phyloP scores from a whole-genome alignment of 2,888 invertebrate species.

The Mystacides longicornis region DNA sequence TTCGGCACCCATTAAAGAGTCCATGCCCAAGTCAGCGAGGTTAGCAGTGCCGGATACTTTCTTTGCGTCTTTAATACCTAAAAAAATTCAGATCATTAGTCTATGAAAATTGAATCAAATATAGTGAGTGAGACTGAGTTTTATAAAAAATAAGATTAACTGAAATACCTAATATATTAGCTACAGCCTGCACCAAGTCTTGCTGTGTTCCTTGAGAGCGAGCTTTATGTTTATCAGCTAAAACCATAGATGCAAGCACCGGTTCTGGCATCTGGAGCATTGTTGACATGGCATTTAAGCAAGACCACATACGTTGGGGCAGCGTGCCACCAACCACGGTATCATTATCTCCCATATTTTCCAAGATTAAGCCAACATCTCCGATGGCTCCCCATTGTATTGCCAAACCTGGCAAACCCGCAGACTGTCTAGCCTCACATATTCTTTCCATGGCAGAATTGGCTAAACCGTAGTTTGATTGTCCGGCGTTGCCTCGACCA shows the following conservation, averaged over 20 bases:
- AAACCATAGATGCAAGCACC: conserved; percentile 74
- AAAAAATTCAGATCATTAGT: conserved; percentile 8
- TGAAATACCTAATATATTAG: conserved; percentile 72
- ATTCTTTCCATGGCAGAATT: conserved; percentile 97
- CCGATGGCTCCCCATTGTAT: conserved; percentile 99
- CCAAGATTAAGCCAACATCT: conserved; percentile 89
- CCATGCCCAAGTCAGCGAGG: conserved; percentile 93
- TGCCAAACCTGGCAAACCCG: conserved; percentile 78
- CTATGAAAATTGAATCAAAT: not conserved
- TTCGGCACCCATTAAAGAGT: conserved; percentile 98
- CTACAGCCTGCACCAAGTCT: conserved; percentile 68
- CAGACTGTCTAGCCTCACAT: conserved; percentile 74
- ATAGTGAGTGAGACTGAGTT: not conserved
- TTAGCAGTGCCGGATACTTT: conserved; percentile 69
- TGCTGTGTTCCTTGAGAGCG: conserved; percentile 45
- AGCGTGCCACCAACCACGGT: conserved; percentile 91
- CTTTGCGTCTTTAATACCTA: conserved; percentile 78
- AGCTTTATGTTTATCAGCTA: conserved; percentile 74
- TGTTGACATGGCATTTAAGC: conserved; percentile 77
- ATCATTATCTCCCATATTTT: conserved; percentile 84
- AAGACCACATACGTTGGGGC: conserved; percentile 93
- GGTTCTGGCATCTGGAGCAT: conserved; percentile 87
- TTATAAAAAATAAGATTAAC: not conserved
- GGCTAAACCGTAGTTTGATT: conserved; percentile 94
- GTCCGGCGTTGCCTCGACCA: conserved; percentile 94